phyloP scores from a whole-genome alignment of 2,113 vertebrate species.

The Grammomys dolichurus region DNA sequence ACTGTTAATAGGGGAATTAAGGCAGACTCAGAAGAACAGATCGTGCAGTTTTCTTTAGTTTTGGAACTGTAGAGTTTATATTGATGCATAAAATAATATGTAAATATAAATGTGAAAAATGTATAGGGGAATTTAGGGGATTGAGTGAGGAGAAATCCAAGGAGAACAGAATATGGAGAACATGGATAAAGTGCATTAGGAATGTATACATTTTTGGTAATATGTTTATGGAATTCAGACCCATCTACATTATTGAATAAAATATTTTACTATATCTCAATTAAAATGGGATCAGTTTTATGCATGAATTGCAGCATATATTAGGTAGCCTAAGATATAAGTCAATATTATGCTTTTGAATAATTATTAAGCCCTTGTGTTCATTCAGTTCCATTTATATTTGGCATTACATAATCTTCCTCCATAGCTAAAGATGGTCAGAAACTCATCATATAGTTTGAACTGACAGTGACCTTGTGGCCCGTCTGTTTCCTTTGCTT shows the following conservation, averaged over 20 bases:
- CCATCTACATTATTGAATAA: neutral
- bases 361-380: neutral
- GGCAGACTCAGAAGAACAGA: neutral
- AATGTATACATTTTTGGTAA: neutral
- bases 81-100: neutral
- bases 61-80: neutral
- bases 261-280: neutral
- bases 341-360: neutral
- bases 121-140: neutral
- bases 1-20: neutral
- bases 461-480: neutral
- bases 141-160: neutral
- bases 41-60: neutral
- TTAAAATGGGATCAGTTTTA: neutral
- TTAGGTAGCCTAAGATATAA: neutral
- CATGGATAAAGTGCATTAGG: neutral
- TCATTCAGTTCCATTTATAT: neutral
- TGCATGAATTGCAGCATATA: neutral
- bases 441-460: neutral
- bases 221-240: neutral
- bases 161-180: neutral
- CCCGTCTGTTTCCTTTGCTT: neutral
- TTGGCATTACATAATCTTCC: neutral
- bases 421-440: neutral
- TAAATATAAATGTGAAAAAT: too few species aligned